phyloP scores from a whole-genome alignment of 2,888 invertebrate species.

The Leuctra nigra region DNA sequence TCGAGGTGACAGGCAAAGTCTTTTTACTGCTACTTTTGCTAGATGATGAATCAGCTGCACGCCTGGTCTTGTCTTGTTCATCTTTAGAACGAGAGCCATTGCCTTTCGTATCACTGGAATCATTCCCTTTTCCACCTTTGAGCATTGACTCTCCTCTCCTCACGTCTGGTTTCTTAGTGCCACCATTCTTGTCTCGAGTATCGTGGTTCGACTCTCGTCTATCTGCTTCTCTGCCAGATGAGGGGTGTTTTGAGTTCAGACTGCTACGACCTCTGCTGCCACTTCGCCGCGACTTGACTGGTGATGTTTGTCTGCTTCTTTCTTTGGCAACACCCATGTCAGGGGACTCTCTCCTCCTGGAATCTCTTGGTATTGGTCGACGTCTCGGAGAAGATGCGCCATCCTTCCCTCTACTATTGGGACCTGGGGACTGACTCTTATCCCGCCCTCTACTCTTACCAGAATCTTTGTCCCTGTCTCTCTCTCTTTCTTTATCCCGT shows the following conservation, averaged over 20 bases:
- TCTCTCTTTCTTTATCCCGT: conserved; percentile 33
- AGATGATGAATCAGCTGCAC: conserved; percentile 12
- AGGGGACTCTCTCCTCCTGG: conserved; percentile 40
- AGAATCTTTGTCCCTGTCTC: conserved; percentile 35
- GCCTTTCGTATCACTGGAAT: conserved; percentile 6
- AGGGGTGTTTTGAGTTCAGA: conserved; percentile 19
- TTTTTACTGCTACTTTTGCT: conserved; percentile 16
- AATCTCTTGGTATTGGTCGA: conserved; percentile 34
- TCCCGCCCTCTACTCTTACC: conserved; percentile 40
- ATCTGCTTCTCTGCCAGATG: conserved; percentile 14
- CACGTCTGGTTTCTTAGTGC: conserved; percentile 20
- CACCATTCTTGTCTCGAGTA: conserved; percentile 22
- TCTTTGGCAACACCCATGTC: conserved; percentile 41
- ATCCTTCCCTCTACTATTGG: conserved; percentile 23
- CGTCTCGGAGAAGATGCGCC: conserved; percentile 37
- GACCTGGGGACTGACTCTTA: conserved; percentile 26
- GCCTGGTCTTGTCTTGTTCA: conserved; percentile 11
- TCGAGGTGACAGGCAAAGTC: conserved; percentile 20
- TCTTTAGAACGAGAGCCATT: conserved; percentile 18
- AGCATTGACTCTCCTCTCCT: conserved; percentile 17
- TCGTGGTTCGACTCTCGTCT: conserved; percentile 22
- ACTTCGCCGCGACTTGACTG: conserved; percentile 20
- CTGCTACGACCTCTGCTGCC: conserved; percentile 21
- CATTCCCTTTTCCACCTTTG: conserved; percentile 19
- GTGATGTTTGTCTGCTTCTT: conserved; percentile 13